phyloP scores from a whole-genome alignment of 2,888 invertebrate species.

The Melanophora roralis region DNA sequence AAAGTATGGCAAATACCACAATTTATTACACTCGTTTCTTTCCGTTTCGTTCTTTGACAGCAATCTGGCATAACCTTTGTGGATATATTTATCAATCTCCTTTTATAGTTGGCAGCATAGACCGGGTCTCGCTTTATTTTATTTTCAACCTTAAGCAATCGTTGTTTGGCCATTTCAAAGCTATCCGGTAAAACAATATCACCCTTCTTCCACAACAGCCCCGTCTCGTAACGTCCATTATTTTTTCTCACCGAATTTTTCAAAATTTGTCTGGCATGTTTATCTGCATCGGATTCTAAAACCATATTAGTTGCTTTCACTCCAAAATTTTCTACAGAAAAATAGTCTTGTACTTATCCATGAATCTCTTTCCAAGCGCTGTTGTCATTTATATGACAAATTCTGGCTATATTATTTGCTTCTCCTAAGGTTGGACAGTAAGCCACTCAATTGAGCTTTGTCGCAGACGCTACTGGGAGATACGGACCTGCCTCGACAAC shows the following conservation, averaged over 20 bases:
- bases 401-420: background rate
- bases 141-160: slow-evolving; percentile 35
- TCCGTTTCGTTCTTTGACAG: background rate
- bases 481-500: slow-evolving; percentile 5
- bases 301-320: background rate
- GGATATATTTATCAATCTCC: slow-evolving; percentile 53
- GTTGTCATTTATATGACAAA: slow-evolving; percentile 34
- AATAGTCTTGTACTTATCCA: slow-evolving; percentile 30
- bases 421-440: slow-evolving; percentile 10
- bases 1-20: slow-evolving; percentile 56
- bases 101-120: slow-evolving; percentile 45
- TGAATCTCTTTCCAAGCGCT: slow-evolving; percentile 3
- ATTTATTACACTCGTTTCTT: background rate
- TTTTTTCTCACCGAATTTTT: slow-evolving; percentile 20
- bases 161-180: no score
- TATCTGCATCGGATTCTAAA: slow-evolving; percentile 37
- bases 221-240: slow-evolving; percentile 40
- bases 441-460: slow-evolving; percentile 45
- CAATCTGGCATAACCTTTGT: slow-evolving; percentile 43
- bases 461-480: slow-evolving; percentile 24
- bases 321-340: slow-evolving; percentile 39
- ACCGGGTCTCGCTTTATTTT: slow-evolving; percentile 43
- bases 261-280: no score
- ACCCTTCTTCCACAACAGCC: slow-evolving; percentile 57
- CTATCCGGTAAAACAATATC: slow-evolving; percentile 19